Evolutionary conservation across 2,797 vertebrate genomes (phyloP), one percentile per base, ranked within the genome.

Genomic region (Paedocypris micromegethes): DNA sequence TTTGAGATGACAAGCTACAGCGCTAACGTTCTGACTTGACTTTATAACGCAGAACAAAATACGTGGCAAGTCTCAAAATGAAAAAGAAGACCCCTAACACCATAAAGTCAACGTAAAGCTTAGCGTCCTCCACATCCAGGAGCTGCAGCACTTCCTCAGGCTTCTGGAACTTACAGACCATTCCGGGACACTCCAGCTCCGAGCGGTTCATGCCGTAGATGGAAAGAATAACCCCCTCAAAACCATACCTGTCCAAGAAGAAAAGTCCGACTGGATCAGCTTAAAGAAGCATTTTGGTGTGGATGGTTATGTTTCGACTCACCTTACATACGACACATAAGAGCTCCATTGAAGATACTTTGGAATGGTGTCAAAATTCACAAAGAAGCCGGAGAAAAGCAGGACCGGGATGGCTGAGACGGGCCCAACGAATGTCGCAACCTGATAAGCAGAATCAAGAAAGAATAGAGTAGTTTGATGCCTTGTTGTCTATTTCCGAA

Each of bases 351-450:
- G 95, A 60, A 98, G 85, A 83, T 98, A 99, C 66, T 94, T 96
- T 49, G 96, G 96, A 79, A 98, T 99, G 72, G 96, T 98, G 89
- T 98, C 96, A 85, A 98, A 99, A 81, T 95, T 98, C 79, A 99
- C 94, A 0, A 99, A 99, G 88, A 98, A 99, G 70, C 97, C 96
- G 2, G 97, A 99, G 88, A 99, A 98, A 72, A 98, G 89, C 68
- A 99, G 91, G 62, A 98, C 95, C 0, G 96, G 96, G 78, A 99
- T 96, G 79, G 96, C 93, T 57, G 95, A 94, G 60, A 99, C 93
- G 0, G 97, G 96, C 62, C 96, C 97, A 79, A 97, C 91, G 3
- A 98, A 98, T 0, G 96, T 98, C 72, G 97, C 97, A 76, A 98
- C 96, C 97, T 99, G 80, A 57, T 61, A 9, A 23, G 23, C 23